These are phyloP conservation scores for Coelinius sp. DNA, from an alignment of 2,888 invertebrate species.

Conservation along the genomic window DNA sequence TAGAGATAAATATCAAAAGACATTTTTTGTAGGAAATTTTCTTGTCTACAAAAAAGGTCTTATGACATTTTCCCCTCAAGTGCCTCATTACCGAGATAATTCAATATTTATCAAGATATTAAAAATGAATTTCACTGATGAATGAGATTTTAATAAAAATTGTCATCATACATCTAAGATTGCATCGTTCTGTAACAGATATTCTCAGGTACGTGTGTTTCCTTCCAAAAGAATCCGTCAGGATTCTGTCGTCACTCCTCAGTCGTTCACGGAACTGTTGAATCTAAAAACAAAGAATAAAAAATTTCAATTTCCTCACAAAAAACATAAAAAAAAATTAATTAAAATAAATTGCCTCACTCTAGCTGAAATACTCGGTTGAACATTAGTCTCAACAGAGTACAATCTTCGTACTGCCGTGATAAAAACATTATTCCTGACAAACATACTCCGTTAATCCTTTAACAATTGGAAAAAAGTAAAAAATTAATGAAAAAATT, in stretches of 20 bases:
- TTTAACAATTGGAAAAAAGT: no score
- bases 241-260: constrained; percentile 50
- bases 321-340: neutral
- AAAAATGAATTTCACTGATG: no score
- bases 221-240: constrained; percentile 89
- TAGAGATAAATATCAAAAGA: no score
- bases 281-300: constrained; percentile 55
- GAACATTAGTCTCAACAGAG: constrained; percentile 25
- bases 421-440: constrained; percentile 11
- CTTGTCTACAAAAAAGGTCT: no score
- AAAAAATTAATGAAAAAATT: no score
- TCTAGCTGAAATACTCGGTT: constrained; percentile 39
- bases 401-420: constrained; percentile 32
- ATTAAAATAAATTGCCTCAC: constrained; percentile 34
- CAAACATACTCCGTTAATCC: constrained; percentile 31
- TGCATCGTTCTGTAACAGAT: constrained; percentile 96
- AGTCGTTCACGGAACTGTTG: constrained; percentile 56
- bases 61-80: no score
- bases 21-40: no score
- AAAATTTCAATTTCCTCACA: neutral
- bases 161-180: constrained; percentile 93
- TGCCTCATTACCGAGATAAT: no score
- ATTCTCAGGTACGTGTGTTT: constrained; percentile 94
- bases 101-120: no score
- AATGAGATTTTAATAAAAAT: no score